Evolutionary conservation across 2,113 vertebrate genomes (phyloP).

Genomic region (Nesoenas mayeri): DNA sequence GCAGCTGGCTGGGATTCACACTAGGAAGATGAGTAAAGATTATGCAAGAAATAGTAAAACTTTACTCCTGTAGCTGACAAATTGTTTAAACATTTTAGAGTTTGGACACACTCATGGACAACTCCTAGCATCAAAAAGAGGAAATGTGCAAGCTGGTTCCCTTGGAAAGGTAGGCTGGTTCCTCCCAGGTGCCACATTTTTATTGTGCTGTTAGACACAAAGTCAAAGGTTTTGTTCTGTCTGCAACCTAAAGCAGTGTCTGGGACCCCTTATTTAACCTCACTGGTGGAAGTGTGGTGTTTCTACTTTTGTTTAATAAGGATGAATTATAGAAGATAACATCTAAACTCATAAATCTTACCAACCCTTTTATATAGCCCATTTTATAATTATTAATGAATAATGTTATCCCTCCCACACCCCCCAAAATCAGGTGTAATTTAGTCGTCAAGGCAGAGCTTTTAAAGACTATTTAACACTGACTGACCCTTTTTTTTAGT

Average conservation of each 20-base stretch:
- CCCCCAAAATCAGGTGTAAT: background rate
- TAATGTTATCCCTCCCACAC: background rate
- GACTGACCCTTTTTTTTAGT: background rate
- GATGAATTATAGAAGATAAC: background rate
- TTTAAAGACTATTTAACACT: background rate
- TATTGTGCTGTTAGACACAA: background rate
- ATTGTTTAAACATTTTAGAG: background rate
- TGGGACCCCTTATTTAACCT: background rate
- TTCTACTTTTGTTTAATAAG: background rate
- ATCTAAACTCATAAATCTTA: background rate
- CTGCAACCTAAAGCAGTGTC: background rate
- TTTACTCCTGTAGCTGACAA: background rate
- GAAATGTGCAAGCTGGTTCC: background rate
- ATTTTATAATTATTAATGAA: constrained; percentile 11
- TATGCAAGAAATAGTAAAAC: background rate
- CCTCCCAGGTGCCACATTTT: background rate
- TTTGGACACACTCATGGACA: background rate
- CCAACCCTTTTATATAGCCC: background rate
- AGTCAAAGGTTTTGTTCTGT: background rate
- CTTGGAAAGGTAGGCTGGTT: background rate
- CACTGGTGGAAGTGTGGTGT: fast-evolving
- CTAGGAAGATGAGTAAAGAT: background rate
- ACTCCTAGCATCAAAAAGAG: background rate
- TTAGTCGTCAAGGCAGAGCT: background rate
- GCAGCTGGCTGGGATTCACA: background rate